Evolutionary conservation across 2,797 vertebrate genomes (phyloP).

Genomic region (Phylloscopus collybita): DNA sequence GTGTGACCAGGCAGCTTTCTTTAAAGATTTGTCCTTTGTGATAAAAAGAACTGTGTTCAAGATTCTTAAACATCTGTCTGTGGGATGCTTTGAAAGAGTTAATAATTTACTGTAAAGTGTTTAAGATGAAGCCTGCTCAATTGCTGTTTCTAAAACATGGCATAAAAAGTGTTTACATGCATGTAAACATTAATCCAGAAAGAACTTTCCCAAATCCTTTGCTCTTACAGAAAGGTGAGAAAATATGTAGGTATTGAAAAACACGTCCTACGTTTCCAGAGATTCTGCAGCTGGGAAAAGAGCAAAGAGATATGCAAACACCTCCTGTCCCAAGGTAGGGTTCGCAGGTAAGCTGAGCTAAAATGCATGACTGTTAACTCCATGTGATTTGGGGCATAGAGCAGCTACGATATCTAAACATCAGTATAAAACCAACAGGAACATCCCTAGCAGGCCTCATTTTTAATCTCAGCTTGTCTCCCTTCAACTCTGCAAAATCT

Average conservation of each 20-base stretch:
- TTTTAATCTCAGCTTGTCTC: neutral
- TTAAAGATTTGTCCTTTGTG: neutral
- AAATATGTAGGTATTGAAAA: neutral
- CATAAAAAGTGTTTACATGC: neutral
- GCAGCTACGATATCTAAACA: neutral
- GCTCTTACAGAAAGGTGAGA: neutral
- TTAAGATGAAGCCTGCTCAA: neutral
- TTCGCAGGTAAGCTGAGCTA: fast-evolving
- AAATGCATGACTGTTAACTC: neutral
- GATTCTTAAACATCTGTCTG: neutral
- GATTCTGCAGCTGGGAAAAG: neutral
- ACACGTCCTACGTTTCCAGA: neutral
- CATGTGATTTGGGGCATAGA: neutral
- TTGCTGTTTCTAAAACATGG: neutral
- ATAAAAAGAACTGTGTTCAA: neutral
- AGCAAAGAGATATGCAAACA: fast-evolving
- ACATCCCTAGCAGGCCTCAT: neutral
- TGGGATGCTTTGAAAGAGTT: neutral
- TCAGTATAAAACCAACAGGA: neutral
- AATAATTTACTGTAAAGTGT: neutral
- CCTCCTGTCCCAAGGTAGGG: neutral
- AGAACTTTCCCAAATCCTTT: neutral
- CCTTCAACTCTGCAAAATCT: neutral
- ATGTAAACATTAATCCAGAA: neutral
- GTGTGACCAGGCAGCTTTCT: neutral